Percentiles rank a stretch among this genome's conserved stretches.
These are phyloP conservation scores for Vombatus ursinus DNA, from an alignment of 2,113 vertebrate genomes.

Conservation along the genomic window DNA sequence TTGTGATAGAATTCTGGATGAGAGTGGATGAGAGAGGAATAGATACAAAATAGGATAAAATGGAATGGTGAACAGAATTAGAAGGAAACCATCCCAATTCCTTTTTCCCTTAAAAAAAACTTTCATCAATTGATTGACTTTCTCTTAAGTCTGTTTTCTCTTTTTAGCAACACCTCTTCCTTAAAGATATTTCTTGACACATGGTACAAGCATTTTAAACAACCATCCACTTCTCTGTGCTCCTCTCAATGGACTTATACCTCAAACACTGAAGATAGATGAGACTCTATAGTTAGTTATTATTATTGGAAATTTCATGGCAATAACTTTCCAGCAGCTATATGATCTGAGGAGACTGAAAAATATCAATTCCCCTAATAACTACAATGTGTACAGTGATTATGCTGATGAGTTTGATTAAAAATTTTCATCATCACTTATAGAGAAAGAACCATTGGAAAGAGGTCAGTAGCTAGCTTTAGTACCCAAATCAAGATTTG, in stretches of 20 bases:
- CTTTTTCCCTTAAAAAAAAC: not conserved
- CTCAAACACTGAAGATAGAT: too few relatives aligned
- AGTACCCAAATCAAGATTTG: slow-evolving; percentile 3
- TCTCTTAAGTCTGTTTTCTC: too few relatives aligned
- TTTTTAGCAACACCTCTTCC: too few relatives aligned
- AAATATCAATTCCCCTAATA: not conserved
- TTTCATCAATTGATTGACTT: not conserved
- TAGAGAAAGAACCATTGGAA: not conserved
- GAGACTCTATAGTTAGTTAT: too few relatives aligned
- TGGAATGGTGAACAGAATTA: not conserved
- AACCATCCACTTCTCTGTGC: too few relatives aligned
- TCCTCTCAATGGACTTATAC: too few relatives aligned
- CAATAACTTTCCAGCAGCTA: not conserved
- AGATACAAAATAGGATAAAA: not conserved
- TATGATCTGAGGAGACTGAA: not conserved
- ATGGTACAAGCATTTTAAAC: too few relatives aligned
- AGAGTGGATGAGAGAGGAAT: not conserved
- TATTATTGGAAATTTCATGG: too few relatives aligned
- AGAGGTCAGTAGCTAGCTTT: not conserved
- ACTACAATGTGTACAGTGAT: not conserved
- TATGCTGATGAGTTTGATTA: not conserved
- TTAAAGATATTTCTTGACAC: too few relatives aligned
- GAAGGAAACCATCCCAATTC: not conserved
- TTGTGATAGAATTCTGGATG: not conserved
- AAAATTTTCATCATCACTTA: not conserved